phyloP scores from a whole-genome alignment of 2,888 invertebrate species.

The Bembecia ichneumoniformis region DNA sequence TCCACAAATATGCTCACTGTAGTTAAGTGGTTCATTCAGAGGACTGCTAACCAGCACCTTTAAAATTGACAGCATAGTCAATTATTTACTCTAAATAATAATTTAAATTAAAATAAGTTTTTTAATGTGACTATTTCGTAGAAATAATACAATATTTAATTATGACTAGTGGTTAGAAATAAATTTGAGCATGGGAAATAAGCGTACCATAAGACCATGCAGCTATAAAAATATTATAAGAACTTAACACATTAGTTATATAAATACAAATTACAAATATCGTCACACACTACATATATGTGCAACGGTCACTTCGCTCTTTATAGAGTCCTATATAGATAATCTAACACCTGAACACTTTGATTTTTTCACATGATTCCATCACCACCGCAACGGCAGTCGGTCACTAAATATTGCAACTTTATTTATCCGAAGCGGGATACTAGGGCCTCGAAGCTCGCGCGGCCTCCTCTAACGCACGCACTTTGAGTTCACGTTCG shows the following conservation, averaged over 20 bases:
- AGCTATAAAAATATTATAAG: slow-evolving; percentile 62
- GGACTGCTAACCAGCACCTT: slow-evolving; percentile 50
- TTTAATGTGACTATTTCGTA: slow-evolving; percentile 35
- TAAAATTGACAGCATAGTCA: slow-evolving; percentile 15
- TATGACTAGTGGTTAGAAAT: slow-evolving; percentile 69
- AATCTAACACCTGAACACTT: slow-evolving; percentile 32
- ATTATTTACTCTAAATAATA: slow-evolving; percentile 26
- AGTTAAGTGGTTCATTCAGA: slow-evolving; percentile 34
- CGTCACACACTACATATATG: slow-evolving; percentile 33
- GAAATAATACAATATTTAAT: slow-evolving; percentile 44
- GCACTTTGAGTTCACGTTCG: slow-evolving; percentile 87
- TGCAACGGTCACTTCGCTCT: slow-evolving; percentile 18
- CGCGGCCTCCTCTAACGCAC: slow-evolving; percentile 88
- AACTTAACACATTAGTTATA: slow-evolving; percentile 39
- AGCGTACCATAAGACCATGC: slow-evolving; percentile 66
- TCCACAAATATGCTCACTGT: slow-evolving; percentile 28
- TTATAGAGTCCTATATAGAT: slow-evolving; percentile 18
- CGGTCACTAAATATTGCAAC: too few relatives aligned
- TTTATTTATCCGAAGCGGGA: slow-evolving; percentile 5
- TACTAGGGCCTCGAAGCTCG: slow-evolving; percentile 71
- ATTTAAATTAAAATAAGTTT: slow-evolving; percentile 40
- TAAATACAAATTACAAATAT: slow-evolving; percentile 61
- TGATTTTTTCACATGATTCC: slow-evolving; percentile 18
- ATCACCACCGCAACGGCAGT: slow-evolving; percentile 15
- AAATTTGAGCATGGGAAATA: slow-evolving; percentile 70